phyloP scores from a whole-genome alignment of 2,888 invertebrate genomes.

The Drosophila neotestacea region DNA sequence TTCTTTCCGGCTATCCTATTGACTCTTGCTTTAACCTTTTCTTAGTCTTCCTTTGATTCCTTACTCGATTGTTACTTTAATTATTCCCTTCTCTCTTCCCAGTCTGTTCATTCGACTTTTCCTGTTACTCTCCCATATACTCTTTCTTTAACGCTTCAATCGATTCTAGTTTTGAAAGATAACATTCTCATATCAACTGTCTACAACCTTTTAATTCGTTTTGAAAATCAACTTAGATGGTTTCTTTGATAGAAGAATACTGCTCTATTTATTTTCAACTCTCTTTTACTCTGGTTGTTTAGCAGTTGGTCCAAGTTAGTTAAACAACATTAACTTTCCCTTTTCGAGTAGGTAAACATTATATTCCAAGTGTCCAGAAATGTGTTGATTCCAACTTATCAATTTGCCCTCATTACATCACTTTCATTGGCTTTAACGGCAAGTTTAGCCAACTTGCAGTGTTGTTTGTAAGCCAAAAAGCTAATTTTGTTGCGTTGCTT shows the following conservation, averaged over 20 bases:
- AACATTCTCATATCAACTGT: too few species aligned
- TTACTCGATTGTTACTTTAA: too few species aligned
- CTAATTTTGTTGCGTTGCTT: constrained; percentile 49
- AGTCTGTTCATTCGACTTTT: too few species aligned
- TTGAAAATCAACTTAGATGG: too few species aligned
- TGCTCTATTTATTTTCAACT: too few species aligned
- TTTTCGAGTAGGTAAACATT: neutral
- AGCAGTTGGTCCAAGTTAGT: neutral
- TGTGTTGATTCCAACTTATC: neutral
- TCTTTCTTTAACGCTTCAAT: neutral
- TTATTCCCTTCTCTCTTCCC: too few species aligned
- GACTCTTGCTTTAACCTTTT: too few species aligned
- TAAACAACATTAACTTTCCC: neutral
- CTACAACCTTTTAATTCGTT: too few species aligned
- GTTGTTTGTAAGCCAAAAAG: constrained; percentile 36
- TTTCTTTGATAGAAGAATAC: too few species aligned
- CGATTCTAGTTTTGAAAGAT: neutral
- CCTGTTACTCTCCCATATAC: too few species aligned
- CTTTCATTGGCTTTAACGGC: constrained; percentile 32
- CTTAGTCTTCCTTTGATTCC: too few species aligned
- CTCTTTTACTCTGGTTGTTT: neutral
- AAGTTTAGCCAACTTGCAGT: constrained; percentile 38
- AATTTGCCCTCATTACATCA: constrained; percentile 12
- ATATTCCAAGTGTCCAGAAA: neutral
- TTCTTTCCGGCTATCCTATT: too few species aligned